Evolutionary conservation across 2,888 invertebrate genomes (phyloP), one percentile per base, ranked within the genome.

Genomic region (Agapostemon virescens): DNA sequence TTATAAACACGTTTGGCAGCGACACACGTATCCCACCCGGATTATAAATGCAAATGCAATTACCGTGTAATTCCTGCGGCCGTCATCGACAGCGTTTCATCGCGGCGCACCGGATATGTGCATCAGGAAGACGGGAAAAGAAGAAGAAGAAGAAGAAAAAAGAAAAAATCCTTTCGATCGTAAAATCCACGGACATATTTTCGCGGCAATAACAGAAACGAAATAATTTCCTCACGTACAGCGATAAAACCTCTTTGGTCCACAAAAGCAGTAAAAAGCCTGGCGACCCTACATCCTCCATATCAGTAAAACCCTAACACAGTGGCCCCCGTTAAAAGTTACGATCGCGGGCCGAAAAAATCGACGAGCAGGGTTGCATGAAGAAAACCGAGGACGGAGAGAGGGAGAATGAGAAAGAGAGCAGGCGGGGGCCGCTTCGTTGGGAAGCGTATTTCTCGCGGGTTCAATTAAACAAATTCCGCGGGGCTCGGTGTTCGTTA

Each of bases 391-490:
- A n/a, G 49, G 11, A 33, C 7, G n/a, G 45, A 45, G 2, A 45
- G n/a, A 42, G 42, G 9, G 45, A 45, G 45, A 20, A 7, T 20
- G 2, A 45, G 5, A n/a, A 9, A n/a, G n/a, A 49, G 49, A 9
- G 9, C 45, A 49, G n/a, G 7, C 45, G 20, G 45, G 11, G 17
- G 7, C 5, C 30, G 30, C 9, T 33, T 30, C 61, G 61, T 30
- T 1, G 2, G 30, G 20, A 30, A 61, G 40, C 38, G 40, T 52
- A 55, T 49, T 69, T 76, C 30, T 23, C 45, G 64, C n/a, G 69
- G 79, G 69, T 73, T 73, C 79, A 73, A 69, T 73, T 69, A 73
- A 80, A 79, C 69, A 79, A 66, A 79, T 73, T 79, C 64, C 58
- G 36, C 58, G 49, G 79, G 55, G 49, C 20, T 49, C 20, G 42